These are phyloP conservation scores for Trypoxylus dichotomus DNA, from an alignment of 1,140 invertebrate genomes.

Conservation along the genomic window DNA sequence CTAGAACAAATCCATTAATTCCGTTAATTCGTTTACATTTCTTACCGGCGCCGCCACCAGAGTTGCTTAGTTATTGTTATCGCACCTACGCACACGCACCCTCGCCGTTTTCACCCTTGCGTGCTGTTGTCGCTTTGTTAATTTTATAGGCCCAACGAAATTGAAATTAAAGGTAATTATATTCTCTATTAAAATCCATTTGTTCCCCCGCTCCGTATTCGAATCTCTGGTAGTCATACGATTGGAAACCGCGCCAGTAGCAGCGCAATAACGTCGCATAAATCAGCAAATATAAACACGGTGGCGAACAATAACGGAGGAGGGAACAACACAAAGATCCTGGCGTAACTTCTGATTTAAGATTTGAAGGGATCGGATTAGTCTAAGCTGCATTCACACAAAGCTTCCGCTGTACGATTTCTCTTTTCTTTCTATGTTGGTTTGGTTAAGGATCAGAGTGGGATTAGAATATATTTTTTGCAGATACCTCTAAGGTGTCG, in stretches of 20 bases:
- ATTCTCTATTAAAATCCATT: conserved; percentile 26
- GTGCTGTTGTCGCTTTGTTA: conserved; percentile 18
- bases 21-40: conserved; percentile 20
- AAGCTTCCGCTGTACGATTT: neutral
- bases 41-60: conserved; percentile 16
- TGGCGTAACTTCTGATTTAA: conserved; percentile 22
- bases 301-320: conserved; percentile 13
- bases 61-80: neutral
- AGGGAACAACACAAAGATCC: neutral
- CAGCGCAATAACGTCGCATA: neutral
- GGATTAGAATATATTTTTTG: neutral
- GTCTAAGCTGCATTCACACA: conserved; percentile 24
- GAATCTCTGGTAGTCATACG: neutral
- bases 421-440: neutral
- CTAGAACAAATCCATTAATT: neutral
- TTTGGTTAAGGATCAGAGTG: neutral
- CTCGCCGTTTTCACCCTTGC: neutral
- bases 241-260: neutral
- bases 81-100: conserved; percentile 1
- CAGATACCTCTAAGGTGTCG: neutral
- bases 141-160: conserved; percentile 9
- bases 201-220: neutral
- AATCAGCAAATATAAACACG: conserved; percentile 25
- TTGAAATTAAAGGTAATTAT: conserved; percentile 23
- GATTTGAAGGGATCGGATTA: conserved; percentile 28